These are phyloP conservation scores for Laterallus jamaicensis DNA, from an alignment of 2,113 vertebrate genomes.

Conservation along the genomic window DNA sequence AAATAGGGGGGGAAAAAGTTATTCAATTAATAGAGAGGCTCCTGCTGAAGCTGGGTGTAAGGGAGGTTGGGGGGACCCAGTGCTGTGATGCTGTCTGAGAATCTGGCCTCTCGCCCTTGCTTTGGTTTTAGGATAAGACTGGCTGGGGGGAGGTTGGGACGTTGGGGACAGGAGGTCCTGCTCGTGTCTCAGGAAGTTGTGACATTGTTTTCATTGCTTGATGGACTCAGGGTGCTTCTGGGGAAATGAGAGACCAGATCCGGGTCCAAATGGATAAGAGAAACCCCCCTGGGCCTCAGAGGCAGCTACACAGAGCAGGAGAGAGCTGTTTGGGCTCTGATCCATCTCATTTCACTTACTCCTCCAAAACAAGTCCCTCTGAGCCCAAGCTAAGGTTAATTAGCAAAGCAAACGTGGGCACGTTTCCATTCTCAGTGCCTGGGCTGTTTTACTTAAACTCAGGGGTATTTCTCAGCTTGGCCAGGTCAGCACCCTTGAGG, in stretches of 20 bases:
- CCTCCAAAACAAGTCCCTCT: constrained; percentile 34
- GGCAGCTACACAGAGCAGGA: neutral
- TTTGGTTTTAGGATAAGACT: neutral
- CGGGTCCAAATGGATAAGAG: neutral
- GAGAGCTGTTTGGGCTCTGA: neutral
- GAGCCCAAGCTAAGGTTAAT: constrained; percentile 36
- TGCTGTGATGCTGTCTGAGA: neutral
- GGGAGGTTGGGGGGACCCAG: neutral
- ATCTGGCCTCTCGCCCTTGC: neutral
- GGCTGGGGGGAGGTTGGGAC: neutral
- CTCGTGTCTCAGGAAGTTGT: rapidly evolving
- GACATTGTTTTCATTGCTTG: neutral
- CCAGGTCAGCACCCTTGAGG: neutral
- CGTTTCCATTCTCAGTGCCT: neutral
- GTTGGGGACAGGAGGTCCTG: neutral
- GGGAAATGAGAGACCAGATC: neutral
- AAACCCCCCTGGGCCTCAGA: neutral
- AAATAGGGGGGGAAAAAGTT: neutral
- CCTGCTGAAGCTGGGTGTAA: neutral
- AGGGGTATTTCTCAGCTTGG: neutral
- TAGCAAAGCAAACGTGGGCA: constrained; percentile 56
- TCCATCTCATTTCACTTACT: constrained; percentile 27
- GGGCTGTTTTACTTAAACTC: constrained; percentile 6
- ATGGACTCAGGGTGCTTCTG: neutral
- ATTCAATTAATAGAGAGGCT: neutral